phyloP scores from a whole-genome alignment of 2,113 vertebrate genomes.

The Semnornis frantzii region DNA sequence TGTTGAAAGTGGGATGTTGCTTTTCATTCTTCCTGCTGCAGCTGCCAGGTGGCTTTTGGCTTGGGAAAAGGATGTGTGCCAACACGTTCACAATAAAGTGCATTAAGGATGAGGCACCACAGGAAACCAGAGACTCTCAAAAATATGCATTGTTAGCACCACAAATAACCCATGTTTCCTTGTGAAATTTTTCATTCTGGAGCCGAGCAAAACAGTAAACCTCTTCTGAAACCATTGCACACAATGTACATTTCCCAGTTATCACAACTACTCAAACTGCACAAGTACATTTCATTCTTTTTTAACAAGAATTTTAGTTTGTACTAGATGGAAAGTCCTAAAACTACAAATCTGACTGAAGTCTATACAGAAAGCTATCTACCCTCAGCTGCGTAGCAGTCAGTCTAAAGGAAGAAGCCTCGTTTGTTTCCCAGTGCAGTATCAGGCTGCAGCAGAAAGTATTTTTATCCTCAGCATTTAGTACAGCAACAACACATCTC shows the following conservation, averaged over 20 bases:
- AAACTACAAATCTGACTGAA: neutral
- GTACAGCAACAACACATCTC: neutral
- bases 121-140: conserved; percentile 52
- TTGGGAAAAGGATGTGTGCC: conserved; percentile 50
- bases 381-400: neutral
- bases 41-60: conserved; percentile 42
- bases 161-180: neutral
- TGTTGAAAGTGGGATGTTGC: neutral
- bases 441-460: conserved; percentile 4
- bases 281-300: neutral
- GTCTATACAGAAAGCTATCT: neutral
- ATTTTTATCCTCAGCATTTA: conserved; percentile 32
- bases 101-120: conserved; percentile 3
- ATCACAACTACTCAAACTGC: neutral
- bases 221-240: neutral
- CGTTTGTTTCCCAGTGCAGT: neutral
- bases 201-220: neutral
- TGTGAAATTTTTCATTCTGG: neutral
- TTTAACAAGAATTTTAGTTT: neutral
- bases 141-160: conserved; percentile 15
- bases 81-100: neutral
- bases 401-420: neutral
- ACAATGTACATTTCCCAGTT: neutral
- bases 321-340: neutral
- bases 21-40: conserved; percentile 31